These are phyloP conservation scores for Nesospiza acunhae DNA, from an alignment of 2,113 vertebrate species.

Conservation along the genomic window DNA sequence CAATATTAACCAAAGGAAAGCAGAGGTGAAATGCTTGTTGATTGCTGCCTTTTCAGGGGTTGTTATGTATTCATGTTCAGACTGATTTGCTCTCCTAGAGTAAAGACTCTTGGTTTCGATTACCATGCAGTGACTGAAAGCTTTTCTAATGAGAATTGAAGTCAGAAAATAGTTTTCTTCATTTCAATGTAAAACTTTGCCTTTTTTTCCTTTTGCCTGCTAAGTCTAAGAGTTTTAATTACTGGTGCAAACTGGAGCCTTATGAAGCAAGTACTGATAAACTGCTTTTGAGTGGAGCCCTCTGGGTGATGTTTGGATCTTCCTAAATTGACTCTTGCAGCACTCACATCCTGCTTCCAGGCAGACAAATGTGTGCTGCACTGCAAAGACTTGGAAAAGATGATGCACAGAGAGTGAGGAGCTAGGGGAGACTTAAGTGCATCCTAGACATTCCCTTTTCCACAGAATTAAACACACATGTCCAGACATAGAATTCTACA, in stretches of 20 bases:
- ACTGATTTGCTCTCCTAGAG: not conserved
- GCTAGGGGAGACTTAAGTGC: not conserved
- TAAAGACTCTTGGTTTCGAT: not conserved
- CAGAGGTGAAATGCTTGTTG: not conserved
- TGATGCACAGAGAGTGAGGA: not conserved
- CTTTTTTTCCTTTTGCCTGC: not conserved
- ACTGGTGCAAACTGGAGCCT: not conserved
- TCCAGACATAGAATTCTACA: not conserved
- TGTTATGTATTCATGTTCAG: not conserved
- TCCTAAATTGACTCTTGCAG: not conserved
- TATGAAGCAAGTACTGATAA: not conserved
- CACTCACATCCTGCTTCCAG: not conserved
- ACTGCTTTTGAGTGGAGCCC: not conserved
- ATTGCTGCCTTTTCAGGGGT: not conserved
- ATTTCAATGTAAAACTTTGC: not conserved
- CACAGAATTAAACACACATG: not conserved
- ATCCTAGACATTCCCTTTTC: not conserved
- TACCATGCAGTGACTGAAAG: not conserved
- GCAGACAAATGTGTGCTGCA: not conserved
- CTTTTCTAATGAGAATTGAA: not conserved
- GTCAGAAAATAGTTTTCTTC: not conserved
- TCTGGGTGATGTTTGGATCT: not conserved
- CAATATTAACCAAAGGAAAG: constrained; percentile 17
- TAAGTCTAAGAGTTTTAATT: not conserved
- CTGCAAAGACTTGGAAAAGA: not conserved